Base-by-base conservation (phyloP, 2,888 invertebrate genomes). In the Macaria liturata region DNA sequence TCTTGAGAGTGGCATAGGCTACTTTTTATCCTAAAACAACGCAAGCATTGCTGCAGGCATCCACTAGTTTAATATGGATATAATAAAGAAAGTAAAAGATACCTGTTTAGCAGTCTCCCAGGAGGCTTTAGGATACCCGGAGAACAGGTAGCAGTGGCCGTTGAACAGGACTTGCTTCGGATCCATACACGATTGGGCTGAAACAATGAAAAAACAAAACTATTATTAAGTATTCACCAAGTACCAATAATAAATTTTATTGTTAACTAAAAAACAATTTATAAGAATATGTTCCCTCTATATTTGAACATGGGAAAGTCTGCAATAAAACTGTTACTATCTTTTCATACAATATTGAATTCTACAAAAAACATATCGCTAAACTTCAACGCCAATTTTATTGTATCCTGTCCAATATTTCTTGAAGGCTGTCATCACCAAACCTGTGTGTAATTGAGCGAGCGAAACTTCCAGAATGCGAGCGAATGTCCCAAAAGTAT, bases 41-140 rank as follows among this genome's bases (percentile, higher is more conserved):
- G 1, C 20, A 2, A 20, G 20, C 20, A 20, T 1, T 20, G 20
- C 20, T 20, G 20, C 20, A 2, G 1, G 20, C 20, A 20, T 20
- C 20, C 20, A 20, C 2, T 20, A 20, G 20, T 20, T 20, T 20
- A 20, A 20, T 20, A 20, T 20, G 20, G 20, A 20, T 20, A 20
- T 20, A 20, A 20, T 20, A 20, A 20, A 20, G 20, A 20, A 20
- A 20, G 20, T 20, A 20, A 20, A 20, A 20, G 20, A 37, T 61
- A 90, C 89, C 80, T 91, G 91, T 63, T 86, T 89, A 1, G 91
- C 89, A 2, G 90, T 91, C 7, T 70, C 61, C 96, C 96, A 96
- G 4, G 95, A 95, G 0, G 95, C 95, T 78, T 94, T 94, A 3
- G 96, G 96, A 76, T 95, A 95, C 34, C 95, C 95, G 43, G 95